Conservation (phyloP, 2,797 vertebrate genomes). For the Heliangelus exortis region DNA sequence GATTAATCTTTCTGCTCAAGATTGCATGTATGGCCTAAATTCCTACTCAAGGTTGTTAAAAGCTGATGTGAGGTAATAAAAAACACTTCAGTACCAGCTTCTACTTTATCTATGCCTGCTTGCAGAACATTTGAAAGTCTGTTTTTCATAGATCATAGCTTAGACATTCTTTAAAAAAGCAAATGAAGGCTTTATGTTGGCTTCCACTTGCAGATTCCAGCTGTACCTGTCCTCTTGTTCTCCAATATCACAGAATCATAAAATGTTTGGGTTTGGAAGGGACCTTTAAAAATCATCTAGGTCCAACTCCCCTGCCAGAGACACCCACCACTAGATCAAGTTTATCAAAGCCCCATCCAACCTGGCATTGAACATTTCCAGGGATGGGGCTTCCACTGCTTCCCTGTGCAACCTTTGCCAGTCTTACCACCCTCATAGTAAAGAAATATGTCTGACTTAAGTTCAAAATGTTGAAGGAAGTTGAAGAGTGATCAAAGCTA, state of each 20-base stretch:
- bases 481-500: background rate
- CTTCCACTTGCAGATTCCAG: background rate
- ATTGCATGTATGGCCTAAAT: fast-evolving
- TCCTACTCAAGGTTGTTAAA: background rate
- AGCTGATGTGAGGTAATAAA: background rate
- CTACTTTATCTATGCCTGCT: background rate
- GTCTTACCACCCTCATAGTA: too few relatives aligned
- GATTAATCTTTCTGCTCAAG: background rate
- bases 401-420: too few relatives aligned
- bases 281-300: too few relatives aligned
- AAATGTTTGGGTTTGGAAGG: too few relatives aligned
- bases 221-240: background rate
- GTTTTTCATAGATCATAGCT: background rate
- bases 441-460: background rate
- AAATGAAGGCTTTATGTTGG: background rate
- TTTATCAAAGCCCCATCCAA: too few relatives aligned
- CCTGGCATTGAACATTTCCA: too few relatives aligned
- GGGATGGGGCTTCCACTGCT: too few relatives aligned
- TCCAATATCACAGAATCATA: background rate
- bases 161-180: background rate
- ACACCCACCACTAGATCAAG: too few relatives aligned
- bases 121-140: background rate
- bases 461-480: background rate
- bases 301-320: too few relatives aligned
- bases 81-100: background rate